These are phyloP conservation scores for Amblyopsis rosae DNA, from an alignment of 2,113 vertebrate genomes.

Conservation along the genomic window DNA sequence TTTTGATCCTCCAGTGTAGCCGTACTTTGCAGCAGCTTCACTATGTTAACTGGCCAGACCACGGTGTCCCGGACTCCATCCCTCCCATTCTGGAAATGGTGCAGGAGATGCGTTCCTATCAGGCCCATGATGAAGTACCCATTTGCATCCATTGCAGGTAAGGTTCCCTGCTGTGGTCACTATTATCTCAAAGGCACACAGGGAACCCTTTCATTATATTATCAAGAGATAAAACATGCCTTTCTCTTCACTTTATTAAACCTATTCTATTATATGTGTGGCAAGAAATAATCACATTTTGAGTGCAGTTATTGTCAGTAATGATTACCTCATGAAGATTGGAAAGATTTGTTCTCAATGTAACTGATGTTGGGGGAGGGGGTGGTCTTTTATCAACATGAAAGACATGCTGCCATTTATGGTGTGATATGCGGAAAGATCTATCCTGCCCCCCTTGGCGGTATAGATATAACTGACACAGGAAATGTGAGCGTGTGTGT, in stretches of 20 bases:
- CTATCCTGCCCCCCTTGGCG: slow-evolving; percentile 5
- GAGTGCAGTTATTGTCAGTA: no score
- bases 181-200: no score
- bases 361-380: no score
- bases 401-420: no score
- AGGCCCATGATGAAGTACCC: slow-evolving; percentile 81
- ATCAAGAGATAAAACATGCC: no score
- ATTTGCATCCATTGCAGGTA: slow-evolving; percentile 98
- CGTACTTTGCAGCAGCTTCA: slow-evolving; percentile 89
- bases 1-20: slow-evolving; percentile 46
- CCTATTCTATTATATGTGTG: not conserved
- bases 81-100: slow-evolving; percentile 89
- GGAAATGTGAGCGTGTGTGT: slow-evolving; percentile 53
- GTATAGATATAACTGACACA: slow-evolving; percentile 34
- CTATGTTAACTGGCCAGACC: slow-evolving; percentile 95
- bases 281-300: no score
- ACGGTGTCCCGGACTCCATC: slow-evolving; percentile 88
- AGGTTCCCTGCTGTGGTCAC: not conserved
- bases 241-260: no score
- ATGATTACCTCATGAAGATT: no score
- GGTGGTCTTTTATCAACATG: no score
- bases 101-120: slow-evolving; percentile 82
- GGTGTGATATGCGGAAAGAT: no score
- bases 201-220: no score
- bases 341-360: no score